Conservation (phyloP, 2,888 invertebrate genomes). For the Linnaemya vulpina region DNA sequence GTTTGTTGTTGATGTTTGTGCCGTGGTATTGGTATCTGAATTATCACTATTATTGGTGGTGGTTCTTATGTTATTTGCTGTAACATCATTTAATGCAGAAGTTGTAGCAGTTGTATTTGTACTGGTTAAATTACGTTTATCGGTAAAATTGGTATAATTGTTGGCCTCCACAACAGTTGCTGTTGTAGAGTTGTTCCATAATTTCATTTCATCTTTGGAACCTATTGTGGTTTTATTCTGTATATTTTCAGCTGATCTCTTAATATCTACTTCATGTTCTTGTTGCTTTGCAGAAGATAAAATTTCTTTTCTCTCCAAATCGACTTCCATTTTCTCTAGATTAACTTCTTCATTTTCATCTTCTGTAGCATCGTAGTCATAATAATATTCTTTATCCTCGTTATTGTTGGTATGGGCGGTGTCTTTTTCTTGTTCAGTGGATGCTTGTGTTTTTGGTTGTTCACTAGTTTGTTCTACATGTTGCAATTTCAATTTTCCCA, state of each 20-base stretch:
- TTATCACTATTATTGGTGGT: conserved; percentile 49
- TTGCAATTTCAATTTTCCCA: conserved; percentile 54
- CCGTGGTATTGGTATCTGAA: conserved; percentile 37
- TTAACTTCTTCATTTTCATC: conserved; percentile 32
- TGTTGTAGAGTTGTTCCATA: conserved; percentile 25
- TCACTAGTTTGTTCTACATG: conserved; percentile 21
- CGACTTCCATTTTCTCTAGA: conserved; percentile 52
- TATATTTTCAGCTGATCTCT: conserved; percentile 71
- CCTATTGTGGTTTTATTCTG: conserved; percentile 55
- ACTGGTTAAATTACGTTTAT: conserved; percentile 40
- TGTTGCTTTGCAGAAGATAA: conserved; percentile 6
- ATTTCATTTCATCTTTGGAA: conserved; percentile 49
- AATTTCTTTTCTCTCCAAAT: conserved; percentile 43
- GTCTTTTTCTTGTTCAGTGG: neutral
- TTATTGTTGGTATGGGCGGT: neutral
- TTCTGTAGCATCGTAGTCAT: conserved; percentile 52
- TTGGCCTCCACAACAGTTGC: conserved; percentile 66
- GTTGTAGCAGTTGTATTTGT: conserved; percentile 55
- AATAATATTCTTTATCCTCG: conserved; percentile 51
- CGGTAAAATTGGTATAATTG: conserved; percentile 78
- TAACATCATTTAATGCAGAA: conserved; percentile 29
- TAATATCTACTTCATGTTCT: conserved; percentile 66
- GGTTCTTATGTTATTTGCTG: conserved; percentile 41
- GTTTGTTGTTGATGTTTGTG: conserved; percentile 33
- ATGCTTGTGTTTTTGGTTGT: neutral